phyloP scores from a whole-genome alignment of 2,888 invertebrate species.

The Pyrrhosoma nymphula region DNA sequence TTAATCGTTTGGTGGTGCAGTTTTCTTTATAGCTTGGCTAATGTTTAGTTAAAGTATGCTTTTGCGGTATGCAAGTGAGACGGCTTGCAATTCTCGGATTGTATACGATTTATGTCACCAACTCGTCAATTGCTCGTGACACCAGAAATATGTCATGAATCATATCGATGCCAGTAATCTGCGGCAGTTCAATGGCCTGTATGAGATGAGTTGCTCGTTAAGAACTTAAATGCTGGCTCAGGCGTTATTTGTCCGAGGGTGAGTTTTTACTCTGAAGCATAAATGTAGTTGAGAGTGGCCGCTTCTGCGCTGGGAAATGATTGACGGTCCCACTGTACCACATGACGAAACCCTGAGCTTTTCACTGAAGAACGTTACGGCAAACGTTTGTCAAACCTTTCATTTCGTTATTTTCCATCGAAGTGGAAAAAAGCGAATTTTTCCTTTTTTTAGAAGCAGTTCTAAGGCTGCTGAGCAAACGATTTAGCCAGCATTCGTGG shows the following conservation, averaged over 20 bases:
- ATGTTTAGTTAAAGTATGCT: no score
- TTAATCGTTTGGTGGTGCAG: no score
- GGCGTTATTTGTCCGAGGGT: background rate
- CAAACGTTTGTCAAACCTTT: background rate
- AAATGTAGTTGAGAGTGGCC: background rate
- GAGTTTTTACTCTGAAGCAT: background rate
- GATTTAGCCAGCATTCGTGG: background rate
- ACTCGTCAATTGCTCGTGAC: no score
- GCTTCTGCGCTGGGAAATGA: background rate
- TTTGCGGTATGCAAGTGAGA: no score
- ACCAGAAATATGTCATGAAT: no score
- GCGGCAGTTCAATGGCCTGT: no score
- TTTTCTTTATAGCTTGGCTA: no score
- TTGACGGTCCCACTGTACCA: background rate
- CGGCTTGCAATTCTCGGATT: no score
- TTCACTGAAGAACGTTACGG: background rate
- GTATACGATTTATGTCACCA: no score
- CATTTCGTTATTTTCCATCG: background rate
- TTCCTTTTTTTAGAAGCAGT: no score
- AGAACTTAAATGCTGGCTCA: background rate
- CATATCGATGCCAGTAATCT: no score
- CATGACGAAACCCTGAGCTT: background rate
- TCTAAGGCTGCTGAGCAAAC: constrained; percentile 7
- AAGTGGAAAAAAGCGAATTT: background rate
- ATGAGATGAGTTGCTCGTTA: no score